These are phyloP conservation scores for Acanthopagrus latus DNA, from an alignment of 2,797 vertebrate genomes.

Conservation along the genomic window DNA sequence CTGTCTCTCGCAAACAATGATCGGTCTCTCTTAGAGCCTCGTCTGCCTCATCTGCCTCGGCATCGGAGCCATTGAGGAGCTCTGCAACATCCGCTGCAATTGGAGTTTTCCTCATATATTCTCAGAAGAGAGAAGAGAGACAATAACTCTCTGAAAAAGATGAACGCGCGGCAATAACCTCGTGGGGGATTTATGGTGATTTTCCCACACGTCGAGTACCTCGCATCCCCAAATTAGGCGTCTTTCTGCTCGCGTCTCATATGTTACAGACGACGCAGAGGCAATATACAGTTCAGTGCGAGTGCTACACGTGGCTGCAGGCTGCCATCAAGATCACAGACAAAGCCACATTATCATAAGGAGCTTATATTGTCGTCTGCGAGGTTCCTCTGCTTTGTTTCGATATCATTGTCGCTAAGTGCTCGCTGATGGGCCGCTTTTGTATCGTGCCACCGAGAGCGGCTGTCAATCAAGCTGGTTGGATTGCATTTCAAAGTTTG, in stretches of 20 bases:
- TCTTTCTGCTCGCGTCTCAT: conserved; percentile 48
- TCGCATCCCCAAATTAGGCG: conserved; percentile 39
- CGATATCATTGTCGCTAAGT: conserved; percentile 44
- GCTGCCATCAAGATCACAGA: conserved; percentile 65
- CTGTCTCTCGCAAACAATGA: conserved; percentile 49
- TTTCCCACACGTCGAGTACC: conserved; percentile 30
- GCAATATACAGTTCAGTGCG: conserved; percentile 38
- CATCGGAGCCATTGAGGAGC: conserved; percentile 39
- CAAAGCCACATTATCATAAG: conserved; percentile 65
- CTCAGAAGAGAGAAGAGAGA: conserved; percentile 44
- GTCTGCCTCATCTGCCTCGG: conserved; percentile 44
- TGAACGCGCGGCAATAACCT: conserved; percentile 67
- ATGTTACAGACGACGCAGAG: conserved; percentile 46
- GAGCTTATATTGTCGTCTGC: conserved; percentile 45
- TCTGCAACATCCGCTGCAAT: conserved; percentile 15
- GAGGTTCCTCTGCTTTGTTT: conserved; percentile 51
- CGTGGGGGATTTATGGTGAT: conserved; percentile 55
- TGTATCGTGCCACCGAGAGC: not conserved
- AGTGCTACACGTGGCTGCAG: conserved; percentile 58
- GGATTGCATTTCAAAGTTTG: conserved; percentile 16
- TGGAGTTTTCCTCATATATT: conserved; percentile 58
- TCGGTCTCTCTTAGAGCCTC: conserved; percentile 30
- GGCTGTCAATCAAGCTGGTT: conserved; percentile 24
- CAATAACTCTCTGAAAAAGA: conserved; percentile 55
- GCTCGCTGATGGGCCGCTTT: conserved; percentile 39